Percentiles rank a stretch among this genome's conserved stretches.
Conservation (phyloP, 2,888 invertebrate species). For the Melangyna quadrimaculata region DNA sequence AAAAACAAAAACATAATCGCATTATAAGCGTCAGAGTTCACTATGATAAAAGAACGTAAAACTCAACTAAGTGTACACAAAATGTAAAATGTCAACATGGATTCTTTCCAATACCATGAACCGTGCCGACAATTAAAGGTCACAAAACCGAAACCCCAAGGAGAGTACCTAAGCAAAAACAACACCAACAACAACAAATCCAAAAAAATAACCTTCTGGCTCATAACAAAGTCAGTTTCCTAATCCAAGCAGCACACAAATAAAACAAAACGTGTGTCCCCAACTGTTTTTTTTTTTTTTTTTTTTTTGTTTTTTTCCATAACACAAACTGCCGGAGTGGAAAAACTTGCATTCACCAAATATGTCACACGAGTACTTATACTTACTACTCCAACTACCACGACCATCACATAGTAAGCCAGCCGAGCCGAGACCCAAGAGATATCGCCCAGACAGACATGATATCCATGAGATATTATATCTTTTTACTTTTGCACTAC, state of each 20-base stretch:
- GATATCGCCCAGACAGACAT: conserved; percentile 50
- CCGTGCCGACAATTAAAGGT: conserved; percentile 56
- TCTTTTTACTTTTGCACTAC: background rate
- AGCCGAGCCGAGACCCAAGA: background rate
- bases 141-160: conserved; percentile 38
- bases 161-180: background rate
- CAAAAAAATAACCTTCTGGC: conserved; percentile 45
- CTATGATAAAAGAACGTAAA: conserved; percentile 39
- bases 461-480: conserved; percentile 47
- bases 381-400: background rate
- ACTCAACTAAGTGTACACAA: conserved; percentile 12
- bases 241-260: background rate
- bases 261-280: background rate
- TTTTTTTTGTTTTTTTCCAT: background rate
- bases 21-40: conserved; percentile 46
- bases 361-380: conserved; percentile 62
- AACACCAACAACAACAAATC: conserved; percentile 2
- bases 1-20: conserved; percentile 40
- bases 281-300: background rate
- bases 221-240: conserved; percentile 30
- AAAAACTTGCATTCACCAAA: conserved; percentile 61
- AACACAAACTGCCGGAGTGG: conserved; percentile 30
- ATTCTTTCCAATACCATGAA: conserved; percentile 46
- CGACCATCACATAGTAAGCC: conserved; percentile 16
- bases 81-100: conserved; percentile 43